phyloP scores from a whole-genome alignment of 2,888 invertebrate genomes.

The Drosophila quinaria region DNA sequence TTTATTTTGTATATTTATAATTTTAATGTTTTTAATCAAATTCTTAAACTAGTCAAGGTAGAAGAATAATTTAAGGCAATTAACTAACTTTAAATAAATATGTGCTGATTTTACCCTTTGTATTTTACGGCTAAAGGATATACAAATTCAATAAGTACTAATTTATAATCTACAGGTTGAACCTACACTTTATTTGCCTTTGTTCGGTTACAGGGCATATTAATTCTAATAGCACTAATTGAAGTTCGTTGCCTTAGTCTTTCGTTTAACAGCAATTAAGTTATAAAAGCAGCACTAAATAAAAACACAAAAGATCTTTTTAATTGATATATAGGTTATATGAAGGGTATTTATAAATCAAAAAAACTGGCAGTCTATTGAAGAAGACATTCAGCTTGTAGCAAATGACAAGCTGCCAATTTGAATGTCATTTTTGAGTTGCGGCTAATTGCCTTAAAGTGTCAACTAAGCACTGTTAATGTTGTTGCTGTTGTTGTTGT shows the following conservation, averaged over 20 bases:
- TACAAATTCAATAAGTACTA: no score
- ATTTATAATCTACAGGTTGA: neutral
- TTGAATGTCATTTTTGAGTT: conserved; percentile 50
- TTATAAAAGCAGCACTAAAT: conserved; percentile 1
- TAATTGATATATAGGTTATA: conserved; percentile 14
- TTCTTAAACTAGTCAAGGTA: no score
- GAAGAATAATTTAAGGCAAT: no score
- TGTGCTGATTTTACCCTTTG: no score
- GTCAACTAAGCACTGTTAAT: conserved; percentile 59
- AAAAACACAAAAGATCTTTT: conserved; percentile 5
- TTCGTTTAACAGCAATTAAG: conserved; percentile 29
- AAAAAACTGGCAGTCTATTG: conserved; percentile 4
- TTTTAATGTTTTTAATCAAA: neutral
- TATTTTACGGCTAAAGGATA: no score
- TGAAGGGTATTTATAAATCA: conserved; percentile 23
- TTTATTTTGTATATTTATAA: neutral
- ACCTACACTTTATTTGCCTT: neutral
- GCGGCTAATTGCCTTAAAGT: conserved; percentile 67
- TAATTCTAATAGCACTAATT: neutral
- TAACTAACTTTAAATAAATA: no score
- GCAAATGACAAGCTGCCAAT: conserved; percentile 25
- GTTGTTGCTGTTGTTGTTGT: conserved; percentile 19
- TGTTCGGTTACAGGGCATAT: neutral
- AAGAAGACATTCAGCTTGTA: conserved; percentile 26
- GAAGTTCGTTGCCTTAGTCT: conserved; percentile 50